Evolutionary conservation across 2,888 invertebrate species (phyloP), one percentile per base, ranked within the genome.

Genomic region (Dione juno): DNA sequence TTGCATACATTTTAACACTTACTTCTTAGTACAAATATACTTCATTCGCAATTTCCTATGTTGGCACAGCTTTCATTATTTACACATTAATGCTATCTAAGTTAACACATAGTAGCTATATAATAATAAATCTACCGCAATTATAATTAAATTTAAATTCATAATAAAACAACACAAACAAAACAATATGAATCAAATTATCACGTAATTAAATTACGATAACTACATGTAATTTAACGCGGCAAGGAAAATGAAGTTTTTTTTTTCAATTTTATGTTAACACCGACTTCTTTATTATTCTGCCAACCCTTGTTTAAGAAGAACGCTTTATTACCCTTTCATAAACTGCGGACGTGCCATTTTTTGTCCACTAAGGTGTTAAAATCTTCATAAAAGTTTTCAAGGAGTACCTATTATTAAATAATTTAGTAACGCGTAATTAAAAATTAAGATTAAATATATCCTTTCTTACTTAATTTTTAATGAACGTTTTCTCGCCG

Each of bases 311-410:
- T 28, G 54, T 53, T 69, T 50, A 53, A 48, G 69, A 69, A 74
- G 72, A 73, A 73, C 76, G 53, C 48, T 54, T 54, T 21, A 67
- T 52, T 63, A 54, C 45, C 78, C 78, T 72, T 76, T 72, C 64
- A 66, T 74, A 74, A 69, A 61, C 74, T 75, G 72, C 75, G 76
- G 76, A 75, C 74, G 78, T 78, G 79, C 80, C 82, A 79, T 88
- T 88, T 88, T 87, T 88, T 88, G 84, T 80, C 82, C 80, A 77
- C 73, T 80, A 83, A 87, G 86, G 91, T 89, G 91, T 85, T 78
- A 86, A 87, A 76, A 79, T 78, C 76, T 79, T 88, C 84, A 86
- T 89, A 85, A 88, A 61, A 53, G 83, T 81, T 53, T 64, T 50
- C 48, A 16, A 48, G 85, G 81, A 74, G 78, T 72, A 28, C 28